Conservation (phyloP, 2,113 vertebrate genomes). For the Orycteropus afer region DNA sequence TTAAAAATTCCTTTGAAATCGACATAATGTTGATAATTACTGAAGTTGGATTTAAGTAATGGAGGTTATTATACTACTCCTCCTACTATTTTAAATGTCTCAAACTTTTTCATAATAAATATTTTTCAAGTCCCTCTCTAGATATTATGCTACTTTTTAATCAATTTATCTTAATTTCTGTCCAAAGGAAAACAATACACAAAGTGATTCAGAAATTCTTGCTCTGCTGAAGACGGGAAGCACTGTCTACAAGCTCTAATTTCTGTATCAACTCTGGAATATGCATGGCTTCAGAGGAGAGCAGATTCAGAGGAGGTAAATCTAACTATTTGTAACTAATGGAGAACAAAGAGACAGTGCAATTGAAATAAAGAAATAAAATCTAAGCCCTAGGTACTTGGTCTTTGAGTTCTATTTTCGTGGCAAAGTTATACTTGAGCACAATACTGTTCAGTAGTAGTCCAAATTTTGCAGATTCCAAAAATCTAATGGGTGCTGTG, state of each 20-base stretch:
- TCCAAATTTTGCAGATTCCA: constrained; percentile 4
- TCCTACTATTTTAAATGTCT: not conserved
- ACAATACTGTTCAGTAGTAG: not conserved
- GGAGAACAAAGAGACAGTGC: not conserved
- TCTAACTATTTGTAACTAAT: not conserved
- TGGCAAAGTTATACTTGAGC: constrained; percentile 13
- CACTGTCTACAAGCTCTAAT: not conserved
- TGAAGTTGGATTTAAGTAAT: not conserved
- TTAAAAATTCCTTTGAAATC: constrained; percentile 29
- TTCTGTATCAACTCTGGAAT: not conserved
- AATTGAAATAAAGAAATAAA: not conserved
- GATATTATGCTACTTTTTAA: constrained; percentile 2
- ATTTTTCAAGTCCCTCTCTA: constrained; percentile 1
- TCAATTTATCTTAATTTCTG: not conserved
- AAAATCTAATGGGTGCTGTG: constrained; percentile 2
- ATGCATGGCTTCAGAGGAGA: not conserved
- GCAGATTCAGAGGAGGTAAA: not conserved
- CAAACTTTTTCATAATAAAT: not conserved
- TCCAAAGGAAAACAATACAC: not conserved
- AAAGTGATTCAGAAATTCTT: constrained; percentile 5
- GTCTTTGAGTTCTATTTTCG: constrained; percentile 1
- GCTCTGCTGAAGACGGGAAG: not conserved
- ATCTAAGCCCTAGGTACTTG: not conserved
- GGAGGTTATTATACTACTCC: not conserved
- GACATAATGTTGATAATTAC: constrained; percentile 11